These are phyloP conservation scores for Graphium colonna DNA, from an alignment of 2,888 invertebrate genomes.

Conservation along the genomic window DNA sequence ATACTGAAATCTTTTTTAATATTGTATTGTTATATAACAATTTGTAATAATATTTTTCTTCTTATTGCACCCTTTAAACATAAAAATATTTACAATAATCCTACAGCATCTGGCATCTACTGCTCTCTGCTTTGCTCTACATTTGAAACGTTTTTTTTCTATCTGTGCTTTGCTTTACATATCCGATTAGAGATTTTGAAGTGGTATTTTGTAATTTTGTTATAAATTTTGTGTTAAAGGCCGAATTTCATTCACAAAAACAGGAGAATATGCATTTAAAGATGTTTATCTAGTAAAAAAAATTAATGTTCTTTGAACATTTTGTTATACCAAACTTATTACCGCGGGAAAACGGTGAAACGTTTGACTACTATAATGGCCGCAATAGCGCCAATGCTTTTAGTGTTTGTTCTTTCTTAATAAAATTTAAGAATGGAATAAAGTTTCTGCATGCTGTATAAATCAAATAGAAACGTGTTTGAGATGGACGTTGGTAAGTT, in stretches of 20 bases:
- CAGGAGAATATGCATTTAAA: constrained; percentile 18
- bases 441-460: constrained; percentile 42
- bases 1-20: too few relatives aligned
- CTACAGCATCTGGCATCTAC: constrained; percentile 7
- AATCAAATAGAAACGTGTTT: constrained; percentile 49
- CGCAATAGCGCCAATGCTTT: constrained; percentile 78
- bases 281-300: constrained; percentile 19
- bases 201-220: constrained; percentile 28
- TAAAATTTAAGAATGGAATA: constrained; percentile 51
- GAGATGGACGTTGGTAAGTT: constrained; percentile 76
- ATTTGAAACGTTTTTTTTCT: constrained; percentile 17
- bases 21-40: too few relatives aligned
- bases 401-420: constrained; percentile 61
- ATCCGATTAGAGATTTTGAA: constrained; percentile 24
- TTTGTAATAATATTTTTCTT: not conserved
- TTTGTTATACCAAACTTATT: constrained; percentile 37
- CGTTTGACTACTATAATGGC: constrained; percentile 76
- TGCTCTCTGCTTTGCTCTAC: too few relatives aligned
- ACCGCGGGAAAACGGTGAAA: constrained; percentile 76
- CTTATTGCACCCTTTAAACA: constrained; percentile 6
- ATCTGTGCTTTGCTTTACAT: constrained; percentile 22
- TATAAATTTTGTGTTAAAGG: constrained; percentile 20
- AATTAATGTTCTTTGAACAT: constrained; percentile 27
- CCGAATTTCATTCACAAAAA: constrained; percentile 13
- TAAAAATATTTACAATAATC: constrained; percentile 12